Percentiles rank a stretch among this genome's conserved stretches.
These are phyloP conservation scores for Turnix velox DNA, from an alignment of 2,113 vertebrate species.

Conservation along the genomic window DNA sequence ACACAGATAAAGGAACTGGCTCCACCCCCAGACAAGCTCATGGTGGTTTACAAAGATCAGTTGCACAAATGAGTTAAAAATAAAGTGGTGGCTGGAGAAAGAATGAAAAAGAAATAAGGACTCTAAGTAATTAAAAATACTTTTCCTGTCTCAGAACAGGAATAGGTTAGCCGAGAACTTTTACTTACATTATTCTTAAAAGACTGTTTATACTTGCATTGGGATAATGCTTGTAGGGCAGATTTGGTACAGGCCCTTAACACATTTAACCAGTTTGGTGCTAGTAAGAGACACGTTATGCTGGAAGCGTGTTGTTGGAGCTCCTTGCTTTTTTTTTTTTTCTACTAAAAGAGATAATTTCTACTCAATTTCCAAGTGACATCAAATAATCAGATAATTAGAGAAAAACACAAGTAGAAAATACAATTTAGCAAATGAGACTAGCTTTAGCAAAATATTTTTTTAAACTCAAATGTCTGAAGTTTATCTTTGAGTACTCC, in stretches of 20 bases:
- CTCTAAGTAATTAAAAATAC: background rate
- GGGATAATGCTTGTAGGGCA: background rate
- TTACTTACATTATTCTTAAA: background rate
- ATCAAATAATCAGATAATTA: background rate
- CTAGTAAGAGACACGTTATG: background rate
- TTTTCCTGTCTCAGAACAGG: background rate
- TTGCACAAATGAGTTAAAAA: slow-evolving; percentile 22
- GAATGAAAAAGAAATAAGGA: background rate
- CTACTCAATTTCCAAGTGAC: background rate
- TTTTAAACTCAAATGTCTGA: background rate
- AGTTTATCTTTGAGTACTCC: background rate
- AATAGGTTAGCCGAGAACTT: background rate
- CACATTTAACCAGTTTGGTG: background rate
- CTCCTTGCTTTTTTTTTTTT: background rate
- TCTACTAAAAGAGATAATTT: background rate
- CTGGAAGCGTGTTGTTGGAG: background rate
- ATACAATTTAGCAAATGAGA: background rate
- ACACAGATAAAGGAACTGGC: background rate
- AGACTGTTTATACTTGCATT: background rate
- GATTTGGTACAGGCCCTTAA: background rate
- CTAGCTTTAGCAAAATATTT: background rate
- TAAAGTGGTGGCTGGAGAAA: background rate
- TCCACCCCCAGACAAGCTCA: background rate
- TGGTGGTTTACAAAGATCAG: background rate
- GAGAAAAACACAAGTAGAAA: background rate